Base-by-base conservation (phyloP, 1,140 invertebrate genomes). In the Ericerus pela region DNA sequence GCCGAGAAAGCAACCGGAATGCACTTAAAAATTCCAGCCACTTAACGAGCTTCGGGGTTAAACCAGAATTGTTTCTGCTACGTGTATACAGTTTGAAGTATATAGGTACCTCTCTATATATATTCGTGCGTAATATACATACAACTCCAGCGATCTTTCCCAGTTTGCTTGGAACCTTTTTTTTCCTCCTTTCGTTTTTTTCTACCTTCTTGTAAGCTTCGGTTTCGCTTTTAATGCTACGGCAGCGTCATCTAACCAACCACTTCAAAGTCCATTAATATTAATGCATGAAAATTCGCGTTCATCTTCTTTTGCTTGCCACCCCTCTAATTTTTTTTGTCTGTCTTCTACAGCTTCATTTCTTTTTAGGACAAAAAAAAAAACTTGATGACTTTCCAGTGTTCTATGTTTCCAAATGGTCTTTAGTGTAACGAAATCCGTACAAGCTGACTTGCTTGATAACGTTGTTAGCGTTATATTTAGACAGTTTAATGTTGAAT, bases 241-340 rank as follows among this genome's bases (percentile, higher is more conserved):
- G 14, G 37, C 37, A 41, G 5, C 37, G 5, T 41, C 37, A 16
- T 41, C 37, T 41, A 16, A 41, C 6, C 37, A 41, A 41, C 37
- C 37, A 41, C 37, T 41, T 41, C 37, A 41, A 41, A 41, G 37
- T 41, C 37, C 37, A 41, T 41, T 41, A 41, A 41, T 41, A 41
- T 41, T 41, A 41, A 41, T 41, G 37, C 37, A 5, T 6, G 5
- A 41, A 41, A 41, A 41, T 41, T 41, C 37, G 37, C 37, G 20
- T 41, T 41, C 20, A 41, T 4, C 37, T 16, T 41, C n/a, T 16
- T 41, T 18, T 41, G 20, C 8, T n/a, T 33, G 30, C 30, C 8
- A 8, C 8, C 30, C 30, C 8, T n/a, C n/a, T 33, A 8, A 10
- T 33, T 33, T n/a, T 33, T 33, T 33, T n/a, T 33, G 30, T n/a